Evolutionary conservation across 2,113 vertebrate genomes (phyloP).

Genomic region (Chionomys nivalis): DNA sequence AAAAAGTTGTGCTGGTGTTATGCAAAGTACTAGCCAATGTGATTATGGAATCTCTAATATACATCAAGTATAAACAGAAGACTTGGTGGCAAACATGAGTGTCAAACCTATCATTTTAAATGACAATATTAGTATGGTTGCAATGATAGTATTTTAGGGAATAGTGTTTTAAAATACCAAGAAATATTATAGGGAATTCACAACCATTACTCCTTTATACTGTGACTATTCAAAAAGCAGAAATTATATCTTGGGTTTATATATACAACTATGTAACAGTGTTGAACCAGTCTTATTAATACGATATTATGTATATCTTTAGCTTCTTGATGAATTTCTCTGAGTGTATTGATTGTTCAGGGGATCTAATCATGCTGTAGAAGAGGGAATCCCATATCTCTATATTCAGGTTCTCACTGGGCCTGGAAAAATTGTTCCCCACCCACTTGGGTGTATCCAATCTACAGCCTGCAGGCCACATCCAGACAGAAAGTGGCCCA

Average conservation of each 20-base stretch:
- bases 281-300: background rate
- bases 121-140: background rate
- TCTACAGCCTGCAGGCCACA: background rate
- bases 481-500: background rate
- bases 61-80: background rate
- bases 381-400: rapidly evolving
- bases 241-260: background rate
- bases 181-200: background rate
- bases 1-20: rapidly evolving
- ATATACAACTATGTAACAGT: background rate
- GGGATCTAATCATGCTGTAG: background rate
- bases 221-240: background rate
- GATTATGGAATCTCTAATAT: no score
- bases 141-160: background rate
- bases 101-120: background rate
- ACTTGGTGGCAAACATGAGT: background rate
- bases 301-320: background rate
- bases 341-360: background rate
- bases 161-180: background rate
- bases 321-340: background rate
- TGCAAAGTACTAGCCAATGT: rapidly evolving
- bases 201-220: background rate
- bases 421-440: background rate
- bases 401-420: background rate
- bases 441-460: background rate